These are phyloP conservation scores for Parasteatoda lunata DNA, from an alignment of 2,888 invertebrate genomes.

Conservation along the genomic window DNA sequence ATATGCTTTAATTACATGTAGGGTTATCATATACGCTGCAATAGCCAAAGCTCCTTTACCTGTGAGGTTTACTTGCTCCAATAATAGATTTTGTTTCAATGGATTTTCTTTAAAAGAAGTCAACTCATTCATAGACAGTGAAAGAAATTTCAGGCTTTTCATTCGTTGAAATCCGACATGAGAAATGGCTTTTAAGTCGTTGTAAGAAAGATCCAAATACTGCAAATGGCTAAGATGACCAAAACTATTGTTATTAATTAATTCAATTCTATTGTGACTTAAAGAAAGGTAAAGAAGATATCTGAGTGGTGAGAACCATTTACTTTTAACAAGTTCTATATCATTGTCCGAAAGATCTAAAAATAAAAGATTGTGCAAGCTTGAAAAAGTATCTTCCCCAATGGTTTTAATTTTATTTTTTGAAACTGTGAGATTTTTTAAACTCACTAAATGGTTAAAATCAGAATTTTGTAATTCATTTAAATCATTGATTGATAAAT, in stretches of 20 bases:
- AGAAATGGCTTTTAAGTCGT: constrained; percentile 34
- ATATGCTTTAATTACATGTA: too few species aligned
- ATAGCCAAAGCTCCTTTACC: constrained; percentile 20
- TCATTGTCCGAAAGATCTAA: constrained; percentile 56
- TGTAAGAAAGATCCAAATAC: constrained; percentile 52
- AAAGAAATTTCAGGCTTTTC: constrained; percentile 51
- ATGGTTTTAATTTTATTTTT: constrained; percentile 42
- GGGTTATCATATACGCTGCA: too few species aligned
- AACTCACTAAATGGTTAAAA: constrained; percentile 24
- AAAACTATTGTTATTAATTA: constrained; percentile 33
- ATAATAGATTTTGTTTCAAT: constrained; percentile 50
- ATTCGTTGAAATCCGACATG: constrained; percentile 37
- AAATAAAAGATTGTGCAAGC: constrained; percentile 30
- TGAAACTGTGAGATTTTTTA: constrained; percentile 53
- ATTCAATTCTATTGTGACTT: constrained; percentile 48
- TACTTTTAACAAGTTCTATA: constrained; percentile 15
- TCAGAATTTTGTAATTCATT: constrained; percentile 18
- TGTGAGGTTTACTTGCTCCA: constrained; percentile 58
- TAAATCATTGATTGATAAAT: constrained; percentile 53
- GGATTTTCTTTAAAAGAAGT: constrained; percentile 48
- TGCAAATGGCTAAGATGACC: constrained; percentile 36
- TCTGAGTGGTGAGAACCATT: constrained; percentile 31
- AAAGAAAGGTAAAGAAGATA: constrained; percentile 31
- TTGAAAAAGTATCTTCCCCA: constrained; percentile 34
- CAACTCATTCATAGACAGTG: constrained; percentile 56